Conservation (phyloP, 1,140 invertebrate genomes). For the Melitaea cinxia region DNA sequence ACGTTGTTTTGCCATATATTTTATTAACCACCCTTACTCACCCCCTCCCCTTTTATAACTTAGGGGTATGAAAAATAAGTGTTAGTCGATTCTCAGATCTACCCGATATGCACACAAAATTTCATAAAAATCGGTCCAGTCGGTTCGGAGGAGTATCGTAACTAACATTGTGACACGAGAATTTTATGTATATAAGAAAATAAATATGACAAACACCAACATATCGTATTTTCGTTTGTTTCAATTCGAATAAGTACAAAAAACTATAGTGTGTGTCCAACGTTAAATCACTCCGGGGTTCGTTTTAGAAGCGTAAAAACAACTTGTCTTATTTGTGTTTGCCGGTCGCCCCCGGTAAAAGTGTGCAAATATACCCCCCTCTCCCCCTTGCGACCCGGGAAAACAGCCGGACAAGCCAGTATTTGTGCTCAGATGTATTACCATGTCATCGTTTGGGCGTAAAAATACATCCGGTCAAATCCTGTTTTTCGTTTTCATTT, state of each 20-base stretch:
- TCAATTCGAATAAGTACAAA: not conserved
- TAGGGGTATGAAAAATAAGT: too few species aligned
- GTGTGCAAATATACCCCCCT: constrained; percentile 16
- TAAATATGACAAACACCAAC: too few species aligned
- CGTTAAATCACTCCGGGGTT: constrained; percentile 19
- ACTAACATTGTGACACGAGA: too few species aligned
- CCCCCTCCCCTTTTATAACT: too few species aligned
- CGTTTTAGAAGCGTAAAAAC: constrained; percentile 18
- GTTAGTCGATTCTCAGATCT: too few species aligned
- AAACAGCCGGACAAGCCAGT: constrained; percentile 14
- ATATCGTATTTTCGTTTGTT: not conserved
- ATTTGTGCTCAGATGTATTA: constrained; percentile 21
- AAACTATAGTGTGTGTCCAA: not conserved
- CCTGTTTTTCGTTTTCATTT: not conserved
- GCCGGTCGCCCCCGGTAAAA: constrained; percentile 14
- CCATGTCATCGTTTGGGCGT: constrained; percentile 12
- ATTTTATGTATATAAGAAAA: too few species aligned
- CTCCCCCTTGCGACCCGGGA: not conserved
- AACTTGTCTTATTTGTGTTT: constrained; percentile 27
- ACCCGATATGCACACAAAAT: too few species aligned
- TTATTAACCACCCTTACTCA: too few species aligned
- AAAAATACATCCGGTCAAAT: constrained; percentile 7
- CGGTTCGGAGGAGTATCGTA: too few species aligned
- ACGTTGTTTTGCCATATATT: too few species aligned
- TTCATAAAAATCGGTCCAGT: too few species aligned